Evolutionary conservation across 2,113 vertebrate genomes (phyloP), one percentile per base, ranked within the genome.

Genomic region (Seriola quinqueradiata): DNA sequence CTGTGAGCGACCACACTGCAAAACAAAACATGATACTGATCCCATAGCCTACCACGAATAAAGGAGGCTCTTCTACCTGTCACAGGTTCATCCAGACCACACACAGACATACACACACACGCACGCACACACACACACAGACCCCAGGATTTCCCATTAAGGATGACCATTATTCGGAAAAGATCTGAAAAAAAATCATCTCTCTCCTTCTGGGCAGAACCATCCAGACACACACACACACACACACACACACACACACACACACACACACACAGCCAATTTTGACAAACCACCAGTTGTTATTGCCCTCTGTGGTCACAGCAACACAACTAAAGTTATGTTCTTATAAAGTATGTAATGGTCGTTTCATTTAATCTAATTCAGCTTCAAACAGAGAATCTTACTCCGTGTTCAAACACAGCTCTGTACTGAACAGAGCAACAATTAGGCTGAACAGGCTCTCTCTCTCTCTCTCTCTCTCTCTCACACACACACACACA

Each of bases 121-220:
- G 2, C 28, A 28, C 28, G 2, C 25, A 28, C 34, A 36, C 34
- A 74, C 58, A 38, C 28, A 64, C 59, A 64, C 21, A 40, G 32
- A 8, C 40, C 54, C 12, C 40, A 17, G 58, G 40, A 25, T 48
- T 46, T 58, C 16, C 25, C 42, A 70, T 54, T n/a, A 52, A 19
- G 19, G 28, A 63, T 63, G 19, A 54, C 46, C 38, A 67, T 76
- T 64, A 65, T 72, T 58, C 77, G 58, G 9, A 46, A 48, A 21
- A 73, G 60, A 36, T 36, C 34, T 36, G 34, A 36, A 36, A 36
- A 36, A 36, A 36, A 36, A 5, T 36, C 3, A 36, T 21, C 19
- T 55, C 23, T 42, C 16, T 69, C 46, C 23, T 70, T 38, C 57
- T 57, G 48, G 50, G 14, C 50, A 12, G 34, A 28, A 55, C 38